Evolutionary conservation across 2,113 vertebrate species (phyloP), one percentile per base, ranked within the genome.

Genomic region (Carlito syrichta): DNA sequence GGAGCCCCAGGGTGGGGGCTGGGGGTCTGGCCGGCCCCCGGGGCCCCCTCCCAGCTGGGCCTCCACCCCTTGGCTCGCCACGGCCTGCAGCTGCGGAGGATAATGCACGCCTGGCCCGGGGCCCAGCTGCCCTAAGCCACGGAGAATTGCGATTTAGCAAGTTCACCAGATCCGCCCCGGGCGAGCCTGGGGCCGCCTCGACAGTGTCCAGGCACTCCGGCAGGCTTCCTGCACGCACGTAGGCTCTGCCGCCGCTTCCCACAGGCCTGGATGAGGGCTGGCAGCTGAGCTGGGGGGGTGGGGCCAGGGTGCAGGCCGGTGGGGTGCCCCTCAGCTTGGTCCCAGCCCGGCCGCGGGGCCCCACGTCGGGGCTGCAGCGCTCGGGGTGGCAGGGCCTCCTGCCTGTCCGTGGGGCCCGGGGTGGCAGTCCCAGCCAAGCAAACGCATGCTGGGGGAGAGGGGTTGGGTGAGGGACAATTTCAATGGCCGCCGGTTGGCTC

Each of bases 101-200:
- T 88, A 85, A 92, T 40, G 45, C 73, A 62, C 10, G 5, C 1
- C 5, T 77, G 97, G 97, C 95, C 85, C 12, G 1, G 0, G 8
- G 32, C 96, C 97, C 97, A 96, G 96, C 77, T 63, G 54, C 62
- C 86, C 62, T 40, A 48, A 91, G 91, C 95, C 96, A 86, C 43
- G 32, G 95, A 97, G 97, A 97, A 95, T 66, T 58, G 73, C 77
- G 58, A 62, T 94, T 95, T 78, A 95, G 97, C 88, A 23, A 95
- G 82, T 83, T 83, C 1, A n/a, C 89, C 86, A 66, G 74, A 86
- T n/a, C 81, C 23, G 30, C 86, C 89, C 3, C 0, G 82, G 91
- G 94, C 79, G 74, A n/a, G 95, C 95, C 89, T 86, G 86, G 90
- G 56, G 91, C 76, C 12, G 0, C 86, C 78, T 92, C 91, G 94